Percentiles rank a stretch among this genome's conserved stretches.
These are phyloP conservation scores for Phrynocephalus versicolor DNA, from an alignment of 2,113 vertebrate genomes.

Conservation along the genomic window DNA sequence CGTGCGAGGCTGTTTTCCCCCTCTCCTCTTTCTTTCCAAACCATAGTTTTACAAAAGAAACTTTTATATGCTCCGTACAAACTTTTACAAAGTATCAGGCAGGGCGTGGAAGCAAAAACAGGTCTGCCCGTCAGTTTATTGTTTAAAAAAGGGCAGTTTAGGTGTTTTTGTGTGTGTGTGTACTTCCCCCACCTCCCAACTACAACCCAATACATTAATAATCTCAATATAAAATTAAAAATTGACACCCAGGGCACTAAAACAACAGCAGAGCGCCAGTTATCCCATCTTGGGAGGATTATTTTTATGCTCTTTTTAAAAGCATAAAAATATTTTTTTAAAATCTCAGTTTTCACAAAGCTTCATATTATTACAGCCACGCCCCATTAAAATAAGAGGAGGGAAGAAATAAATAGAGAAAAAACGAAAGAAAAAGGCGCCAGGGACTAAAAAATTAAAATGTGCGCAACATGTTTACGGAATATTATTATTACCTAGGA, in stretches of 20 bases:
- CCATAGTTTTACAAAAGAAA: slow-evolving; percentile 88
- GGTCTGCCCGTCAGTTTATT: too few species aligned
- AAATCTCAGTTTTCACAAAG: slow-evolving; percentile 87
- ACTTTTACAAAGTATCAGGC: slow-evolving; percentile 63
- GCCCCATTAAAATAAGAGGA: slow-evolving; percentile 49
- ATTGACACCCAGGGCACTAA: slow-evolving; percentile 92
- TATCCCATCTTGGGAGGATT: slow-evolving; percentile 81
- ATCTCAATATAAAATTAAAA: slow-evolving; percentile 98
- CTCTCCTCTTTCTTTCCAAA: slow-evolving; percentile 74
- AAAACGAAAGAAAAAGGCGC: too few species aligned
- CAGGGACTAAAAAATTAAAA: too few species aligned
- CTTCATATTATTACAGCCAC: slow-evolving; percentile 88
- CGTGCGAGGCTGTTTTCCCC: slow-evolving; percentile 64
- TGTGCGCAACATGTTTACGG: slow-evolving; percentile 84
- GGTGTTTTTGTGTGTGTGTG: too few species aligned
- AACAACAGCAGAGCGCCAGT: slow-evolving; percentile 81
- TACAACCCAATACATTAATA: slow-evolving; percentile 97
- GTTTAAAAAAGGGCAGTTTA: too few species aligned
- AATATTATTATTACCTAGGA: slow-evolving; percentile 67
- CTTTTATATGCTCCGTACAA: slow-evolving; percentile 92
- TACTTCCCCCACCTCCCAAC: too few species aligned
- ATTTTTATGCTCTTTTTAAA: slow-evolving; percentile 50
- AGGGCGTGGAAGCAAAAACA: not conserved
- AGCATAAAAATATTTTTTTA: too few species aligned
- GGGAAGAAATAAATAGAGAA: slow-evolving; percentile 9